phyloP scores from a whole-genome alignment of 2,113 vertebrate genomes.

The Caranx melampygus region DNA sequence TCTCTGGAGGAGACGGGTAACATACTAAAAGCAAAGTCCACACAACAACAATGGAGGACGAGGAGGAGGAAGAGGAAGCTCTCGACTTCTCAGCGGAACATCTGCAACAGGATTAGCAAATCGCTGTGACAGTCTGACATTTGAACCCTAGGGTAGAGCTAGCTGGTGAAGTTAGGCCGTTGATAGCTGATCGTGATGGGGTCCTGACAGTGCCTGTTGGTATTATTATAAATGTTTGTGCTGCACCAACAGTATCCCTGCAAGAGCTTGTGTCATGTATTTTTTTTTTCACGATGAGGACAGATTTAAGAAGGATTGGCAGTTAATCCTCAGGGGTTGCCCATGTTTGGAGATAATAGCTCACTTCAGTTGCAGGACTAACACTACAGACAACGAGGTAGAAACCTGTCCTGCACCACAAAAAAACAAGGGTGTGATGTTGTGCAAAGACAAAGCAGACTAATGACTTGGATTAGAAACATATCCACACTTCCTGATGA shows the following conservation, averaged over 20 bases:
- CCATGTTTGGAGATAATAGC: conserved; percentile 59
- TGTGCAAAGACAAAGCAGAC: neutral
- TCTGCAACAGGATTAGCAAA: conserved; percentile 68
- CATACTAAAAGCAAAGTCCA: conserved; percentile 35
- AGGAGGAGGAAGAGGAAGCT: conserved; percentile 22
- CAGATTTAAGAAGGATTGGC: conserved; percentile 72
- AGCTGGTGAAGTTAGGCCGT: conserved; percentile 53
- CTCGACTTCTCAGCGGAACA: conserved; percentile 56
- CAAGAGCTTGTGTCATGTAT: conserved; percentile 47
- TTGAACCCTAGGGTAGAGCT: conserved; percentile 70
- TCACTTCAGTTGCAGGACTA: conserved; percentile 59
- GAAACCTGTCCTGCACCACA: conserved; percentile 7
- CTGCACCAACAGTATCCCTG: conserved; percentile 56
- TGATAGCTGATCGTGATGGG: conserved; percentile 54
- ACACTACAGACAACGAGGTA: conserved; percentile 24
- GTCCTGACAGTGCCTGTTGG: conserved; percentile 67
- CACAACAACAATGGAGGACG: conserved; percentile 12
- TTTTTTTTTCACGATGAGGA: conserved; percentile 47
- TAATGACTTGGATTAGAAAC: neutral
- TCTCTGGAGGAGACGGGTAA: conserved; percentile 18
- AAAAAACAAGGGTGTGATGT: neutral
- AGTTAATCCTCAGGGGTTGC: conserved; percentile 66
- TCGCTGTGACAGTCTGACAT: conserved; percentile 74
- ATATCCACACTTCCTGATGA: neutral
- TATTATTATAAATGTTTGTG: conserved; percentile 66